Evolutionary conservation across 2,888 invertebrate species (phyloP), one percentile per base, ranked within the genome.

Genomic region (Tiliacea aurago): DNA sequence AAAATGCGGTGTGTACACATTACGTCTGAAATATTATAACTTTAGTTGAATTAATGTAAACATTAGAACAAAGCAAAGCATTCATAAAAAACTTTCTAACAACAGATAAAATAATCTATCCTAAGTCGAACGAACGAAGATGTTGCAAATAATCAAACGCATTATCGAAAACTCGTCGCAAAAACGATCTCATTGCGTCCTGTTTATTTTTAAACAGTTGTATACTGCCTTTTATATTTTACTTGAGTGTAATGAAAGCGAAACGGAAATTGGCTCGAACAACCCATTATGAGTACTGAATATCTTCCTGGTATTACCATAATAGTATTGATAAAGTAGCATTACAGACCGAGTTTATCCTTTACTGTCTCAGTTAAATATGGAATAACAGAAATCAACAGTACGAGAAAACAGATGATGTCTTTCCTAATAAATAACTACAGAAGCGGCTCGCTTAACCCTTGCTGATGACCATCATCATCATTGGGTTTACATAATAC

Each of bases 61-160:
- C 33, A 53, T n/a, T 18, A 37, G 53, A 67, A 58, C 20, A 62
- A 73, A 47, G 20, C 28, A 41, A 62, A 67, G 13, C 45, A 43
- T 61, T 59, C n/a, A 33, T 41, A 18, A 18, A 53, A 67, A 75
- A 68, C 28, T 43, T 70, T 68, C 58, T 47, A 41, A 5, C 53
- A 67, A 28, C 58, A 47, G 58, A 77, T 68, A 74, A 73, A 80
- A 66, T 61, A 62, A 56, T 73, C 15, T 47, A 62, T 15, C 33
- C 28, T 5, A 58, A 47, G 49, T 71, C 37, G 37, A 37, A 66
- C 64, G 73, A 78, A 86, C 78, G 86, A 86, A 84, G 78, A 75
- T 73, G 69, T 75, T 80, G 73, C 83, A 86, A 89, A 90, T 86
- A 89, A 88, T 85, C 79, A 73, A 84, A 84, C 83, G 83, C 85